Conservation (phyloP, 2,888 invertebrate genomes). For the Hololepta plana region DNA sequence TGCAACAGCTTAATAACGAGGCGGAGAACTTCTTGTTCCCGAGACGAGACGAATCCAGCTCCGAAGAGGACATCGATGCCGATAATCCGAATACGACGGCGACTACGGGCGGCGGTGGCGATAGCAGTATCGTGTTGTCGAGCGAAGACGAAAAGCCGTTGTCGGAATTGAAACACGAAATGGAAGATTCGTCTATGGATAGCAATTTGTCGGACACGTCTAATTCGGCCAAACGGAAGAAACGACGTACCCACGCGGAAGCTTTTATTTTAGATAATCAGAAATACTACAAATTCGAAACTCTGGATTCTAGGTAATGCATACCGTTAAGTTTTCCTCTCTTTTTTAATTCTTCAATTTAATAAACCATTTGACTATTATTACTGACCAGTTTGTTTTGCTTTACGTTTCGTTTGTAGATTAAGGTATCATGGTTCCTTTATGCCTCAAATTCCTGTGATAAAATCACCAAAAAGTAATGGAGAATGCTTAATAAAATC, state of each 20-base stretch:
- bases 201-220: slow-evolving; percentile 15
- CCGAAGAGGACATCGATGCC: slow-evolving; percentile 33
- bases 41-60: slow-evolving; percentile 40
- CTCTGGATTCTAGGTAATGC: slow-evolving; percentile 28
- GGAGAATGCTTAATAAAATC: slow-evolving; percentile 14
- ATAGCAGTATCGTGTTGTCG: slow-evolving; percentile 11
- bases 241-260: slow-evolving; percentile 36
- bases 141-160: slow-evolving; percentile 12
- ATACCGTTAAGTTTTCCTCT: no score
- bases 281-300: slow-evolving; percentile 35
- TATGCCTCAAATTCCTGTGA: slow-evolving; percentile 15
- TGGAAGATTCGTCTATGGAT: slow-evolving; percentile 20
- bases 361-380: neutral
- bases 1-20: slow-evolving; percentile 62
- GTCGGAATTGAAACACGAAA: slow-evolving; percentile 11
- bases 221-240: slow-evolving; percentile 13
- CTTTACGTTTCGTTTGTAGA: slow-evolving; percentile 12
- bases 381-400: no score
- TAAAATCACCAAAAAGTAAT: slow-evolving; percentile 15
- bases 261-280: slow-evolving; percentile 37
- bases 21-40: slow-evolving; percentile 80
- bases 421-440: slow-evolving; percentile 26
- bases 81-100: slow-evolving; percentile 13
- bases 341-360: neutral
- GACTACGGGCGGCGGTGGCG: slow-evolving; percentile 11